Evolutionary conservation across 2,888 invertebrate genomes (phyloP).

Genomic region (Plagodis dolabraria): DNA sequence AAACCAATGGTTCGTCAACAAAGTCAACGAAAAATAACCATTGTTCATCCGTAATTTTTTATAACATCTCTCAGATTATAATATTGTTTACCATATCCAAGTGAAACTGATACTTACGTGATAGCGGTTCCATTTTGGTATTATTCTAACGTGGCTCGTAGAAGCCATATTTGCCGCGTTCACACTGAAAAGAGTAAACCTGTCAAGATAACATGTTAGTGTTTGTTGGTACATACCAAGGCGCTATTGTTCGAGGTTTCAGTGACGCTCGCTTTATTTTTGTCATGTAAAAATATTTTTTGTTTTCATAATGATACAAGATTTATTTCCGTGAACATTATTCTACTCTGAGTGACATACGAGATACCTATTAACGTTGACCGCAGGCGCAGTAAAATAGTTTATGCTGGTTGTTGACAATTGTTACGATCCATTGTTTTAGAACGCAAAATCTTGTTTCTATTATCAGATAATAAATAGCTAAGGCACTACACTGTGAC

Average conservation of each 20-base stretch:
- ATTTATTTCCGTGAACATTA: conserved; percentile 4
- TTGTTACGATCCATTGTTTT: conserved; percentile 28
- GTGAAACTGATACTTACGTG: conserved; percentile 41
- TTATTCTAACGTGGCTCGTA: conserved; percentile 62
- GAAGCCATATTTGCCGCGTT: conserved; percentile 69
- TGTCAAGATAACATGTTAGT: conserved; percentile 74
- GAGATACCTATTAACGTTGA: background rate
- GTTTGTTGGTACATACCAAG: conserved; percentile 69
- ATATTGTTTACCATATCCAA: conserved; percentile 21
- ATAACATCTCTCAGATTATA: background rate
- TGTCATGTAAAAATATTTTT: conserved; percentile 11
- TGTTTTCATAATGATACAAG: background rate
- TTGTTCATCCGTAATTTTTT: too few species aligned
- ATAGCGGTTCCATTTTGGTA: conserved; percentile 59
- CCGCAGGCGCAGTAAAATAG: conserved; percentile 1
- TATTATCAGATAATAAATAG: background rate
- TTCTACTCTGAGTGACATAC: background rate
- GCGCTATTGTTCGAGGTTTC: conserved; percentile 61
- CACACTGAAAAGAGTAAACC: conserved; percentile 67
- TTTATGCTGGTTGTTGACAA: background rate
- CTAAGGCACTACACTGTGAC: conserved; percentile 12
- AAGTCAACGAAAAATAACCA: too few species aligned
- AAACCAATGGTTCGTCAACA: too few species aligned
- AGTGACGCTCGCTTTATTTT: conserved; percentile 14
- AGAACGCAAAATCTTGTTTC: conserved; percentile 35